A percentile compares a stretch with the other conserved stretches of the same genome.
phyloP scores from a whole-genome alignment of 2,888 invertebrate species.

The Auanema sp. region DNA sequence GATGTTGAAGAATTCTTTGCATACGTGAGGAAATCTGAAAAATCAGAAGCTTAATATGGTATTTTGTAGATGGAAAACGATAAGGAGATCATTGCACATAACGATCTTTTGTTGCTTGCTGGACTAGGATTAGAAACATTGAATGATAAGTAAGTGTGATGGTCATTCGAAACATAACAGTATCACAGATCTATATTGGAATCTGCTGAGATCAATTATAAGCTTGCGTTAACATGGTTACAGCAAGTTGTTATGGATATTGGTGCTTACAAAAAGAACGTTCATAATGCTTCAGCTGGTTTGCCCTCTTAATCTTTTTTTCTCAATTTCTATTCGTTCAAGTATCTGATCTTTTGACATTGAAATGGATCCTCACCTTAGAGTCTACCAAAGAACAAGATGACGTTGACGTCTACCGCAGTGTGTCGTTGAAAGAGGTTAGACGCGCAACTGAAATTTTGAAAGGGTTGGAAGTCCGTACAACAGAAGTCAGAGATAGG shows the following conservation, averaged over 20 bases:
- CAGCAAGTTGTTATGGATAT: no score
- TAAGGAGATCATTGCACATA: constrained; percentile 25
- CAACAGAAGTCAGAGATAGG: constrained; percentile 34
- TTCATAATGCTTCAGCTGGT: no score
- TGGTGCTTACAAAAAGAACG: no score
- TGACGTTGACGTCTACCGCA: constrained; percentile 22
- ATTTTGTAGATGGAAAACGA: constrained; percentile 17
- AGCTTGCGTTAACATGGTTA: no score
- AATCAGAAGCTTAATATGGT: not conserved
- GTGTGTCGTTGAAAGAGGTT: constrained; percentile 30
- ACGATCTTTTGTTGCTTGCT: constrained; percentile 26
- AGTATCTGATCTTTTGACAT: constrained; percentile 11
- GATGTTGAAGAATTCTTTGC: constrained; percentile 38
- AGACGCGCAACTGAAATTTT: constrained; percentile 32
- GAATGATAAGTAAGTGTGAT: not conserved
- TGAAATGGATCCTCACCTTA: constrained; percentile 3
- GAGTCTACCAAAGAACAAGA: constrained; percentile 1
- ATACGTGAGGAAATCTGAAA: not conserved
- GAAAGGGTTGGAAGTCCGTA: constrained; percentile 24
- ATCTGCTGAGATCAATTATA: constrained; percentile 17
- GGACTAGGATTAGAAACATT: not conserved
- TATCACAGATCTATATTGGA: constrained; percentile 25
- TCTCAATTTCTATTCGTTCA: not conserved
- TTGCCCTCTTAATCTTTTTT: not conserved
- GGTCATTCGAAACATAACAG: not conserved